Percentiles rank a stretch among this genome's conserved stretches.
Conservation (phyloP, 2,888 invertebrate species). For the Troides aeacus region DNA sequence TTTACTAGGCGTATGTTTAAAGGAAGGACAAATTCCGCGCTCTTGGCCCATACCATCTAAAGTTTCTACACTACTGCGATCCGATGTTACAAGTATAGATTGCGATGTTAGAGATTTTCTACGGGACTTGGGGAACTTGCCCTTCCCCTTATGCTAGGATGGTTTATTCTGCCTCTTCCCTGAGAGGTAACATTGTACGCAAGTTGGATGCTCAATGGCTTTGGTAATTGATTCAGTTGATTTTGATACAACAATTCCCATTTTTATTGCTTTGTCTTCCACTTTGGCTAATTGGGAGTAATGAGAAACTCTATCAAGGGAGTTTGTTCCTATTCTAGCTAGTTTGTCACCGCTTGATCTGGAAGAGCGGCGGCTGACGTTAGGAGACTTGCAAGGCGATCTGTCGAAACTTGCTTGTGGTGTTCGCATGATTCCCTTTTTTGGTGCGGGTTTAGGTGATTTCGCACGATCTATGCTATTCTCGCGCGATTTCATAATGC, state of each 20-base stretch:
- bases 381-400: slow-evolving; percentile 72
- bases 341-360: slow-evolving; percentile 69
- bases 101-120: slow-evolving; percentile 62
- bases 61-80: slow-evolving; percentile 72
- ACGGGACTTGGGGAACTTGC: slow-evolving; percentile 81
- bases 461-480: slow-evolving; percentile 67
- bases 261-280: slow-evolving; percentile 75
- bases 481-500: slow-evolving; percentile 74
- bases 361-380: slow-evolving; percentile 67
- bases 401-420: slow-evolving; percentile 75
- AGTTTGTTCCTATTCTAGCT: slow-evolving; percentile 72
- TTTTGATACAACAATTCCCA: slow-evolving; percentile 79
- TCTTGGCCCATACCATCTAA: slow-evolving; percentile 58
- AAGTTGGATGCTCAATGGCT: slow-evolving; percentile 84
- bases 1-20: slow-evolving; percentile 49
- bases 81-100: slow-evolving; percentile 64
- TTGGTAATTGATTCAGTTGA: slow-evolving; percentile 78
- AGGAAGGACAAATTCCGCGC: slow-evolving; percentile 60
- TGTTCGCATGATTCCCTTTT: slow-evolving; percentile 76
- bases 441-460: slow-evolving; percentile 73
- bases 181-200: slow-evolving; percentile 86
- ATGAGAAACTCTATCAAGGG: slow-evolving; percentile 71
- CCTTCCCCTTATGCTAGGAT: slow-evolving; percentile 84
- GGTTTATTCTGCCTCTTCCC: slow-evolving; percentile 79
- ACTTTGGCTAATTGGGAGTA: slow-evolving; percentile 75